phyloP scores from a whole-genome alignment of 2,888 invertebrate species.

The Rhorus exstirpatorius region DNA sequence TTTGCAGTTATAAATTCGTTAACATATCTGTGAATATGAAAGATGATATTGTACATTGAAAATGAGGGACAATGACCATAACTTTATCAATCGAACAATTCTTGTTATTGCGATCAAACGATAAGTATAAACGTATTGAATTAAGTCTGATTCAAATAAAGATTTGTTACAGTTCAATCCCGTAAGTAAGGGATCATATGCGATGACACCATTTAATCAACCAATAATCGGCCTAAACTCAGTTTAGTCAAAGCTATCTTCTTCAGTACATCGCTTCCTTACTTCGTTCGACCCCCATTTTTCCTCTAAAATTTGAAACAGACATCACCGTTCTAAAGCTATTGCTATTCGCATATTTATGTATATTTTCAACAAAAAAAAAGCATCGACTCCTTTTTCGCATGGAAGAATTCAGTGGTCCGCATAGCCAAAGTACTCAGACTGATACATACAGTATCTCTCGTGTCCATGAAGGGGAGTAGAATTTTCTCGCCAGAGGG shows the following conservation, averaged over 20 bases:
- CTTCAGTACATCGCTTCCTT: background rate
- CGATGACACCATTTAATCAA: no score
- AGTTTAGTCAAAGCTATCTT: background rate
- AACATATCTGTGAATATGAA: no score
- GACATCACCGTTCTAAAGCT: background rate
- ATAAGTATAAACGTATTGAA: no score
- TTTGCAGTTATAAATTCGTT: no score
- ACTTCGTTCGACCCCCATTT: background rate
- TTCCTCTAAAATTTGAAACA: background rate
- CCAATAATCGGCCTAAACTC: no score
- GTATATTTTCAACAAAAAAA: background rate
- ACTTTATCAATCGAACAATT: no score
- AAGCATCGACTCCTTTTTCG: slow-evolving; percentile 18
- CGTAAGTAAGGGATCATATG: no score
- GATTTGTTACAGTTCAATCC: background rate
- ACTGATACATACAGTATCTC: slow-evolving; percentile 61
- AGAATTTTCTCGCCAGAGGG: slow-evolving; percentile 57
- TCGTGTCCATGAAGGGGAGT: slow-evolving; percentile 51
- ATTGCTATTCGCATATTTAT: background rate
- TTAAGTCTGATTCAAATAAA: background rate
- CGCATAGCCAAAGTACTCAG: slow-evolving; percentile 77
- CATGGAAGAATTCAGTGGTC: slow-evolving; percentile 71
- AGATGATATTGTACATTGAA: no score
- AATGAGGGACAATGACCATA: no score
- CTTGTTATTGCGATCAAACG: no score